Evolutionary conservation across 2,888 invertebrate genomes (phyloP).

Genomic region (Mythimna vitellina): DNA sequence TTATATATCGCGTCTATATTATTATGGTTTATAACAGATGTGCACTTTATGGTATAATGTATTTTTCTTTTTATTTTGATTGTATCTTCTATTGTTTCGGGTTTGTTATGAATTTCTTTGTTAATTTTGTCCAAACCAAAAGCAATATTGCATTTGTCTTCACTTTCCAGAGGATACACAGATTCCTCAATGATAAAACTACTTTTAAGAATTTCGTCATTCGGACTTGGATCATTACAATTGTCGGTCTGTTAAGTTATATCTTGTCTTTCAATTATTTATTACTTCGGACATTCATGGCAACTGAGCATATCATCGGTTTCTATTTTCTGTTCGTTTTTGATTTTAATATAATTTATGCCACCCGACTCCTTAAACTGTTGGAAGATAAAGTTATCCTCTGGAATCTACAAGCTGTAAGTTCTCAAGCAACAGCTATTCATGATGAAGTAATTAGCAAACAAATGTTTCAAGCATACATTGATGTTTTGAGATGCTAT

Average conservation of each 20-base stretch:
- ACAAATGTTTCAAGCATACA: not conserved
- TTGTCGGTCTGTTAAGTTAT: not conserved
- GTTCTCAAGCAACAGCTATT: not conserved
- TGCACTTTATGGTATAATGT: not conserved
- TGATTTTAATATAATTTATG: slow-evolving; percentile 3
- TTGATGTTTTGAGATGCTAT: not conserved
- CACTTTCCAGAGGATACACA: not conserved
- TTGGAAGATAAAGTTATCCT: not conserved
- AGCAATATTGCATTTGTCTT: not conserved
- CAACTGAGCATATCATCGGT: not conserved
- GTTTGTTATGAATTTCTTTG: not conserved
- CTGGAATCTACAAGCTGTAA: not conserved
- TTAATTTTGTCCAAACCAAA: not conserved
- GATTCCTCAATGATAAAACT: not conserved
- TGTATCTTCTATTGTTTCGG: not conserved
- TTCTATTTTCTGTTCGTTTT: not conserved
- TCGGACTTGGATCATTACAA: not conserved
- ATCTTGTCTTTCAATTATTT: not conserved
- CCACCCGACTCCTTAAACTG: not conserved
- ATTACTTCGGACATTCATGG: not conserved
- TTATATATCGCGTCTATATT: not conserved
- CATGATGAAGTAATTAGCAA: not conserved
- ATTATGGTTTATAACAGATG: not conserved
- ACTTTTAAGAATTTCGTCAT: not conserved
- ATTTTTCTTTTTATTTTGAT: not conserved